Percentiles rank a stretch among this genome's conserved stretches.
Conservation (phyloP, 1,140 invertebrate species). For the Bactericera cockerelli region DNA sequence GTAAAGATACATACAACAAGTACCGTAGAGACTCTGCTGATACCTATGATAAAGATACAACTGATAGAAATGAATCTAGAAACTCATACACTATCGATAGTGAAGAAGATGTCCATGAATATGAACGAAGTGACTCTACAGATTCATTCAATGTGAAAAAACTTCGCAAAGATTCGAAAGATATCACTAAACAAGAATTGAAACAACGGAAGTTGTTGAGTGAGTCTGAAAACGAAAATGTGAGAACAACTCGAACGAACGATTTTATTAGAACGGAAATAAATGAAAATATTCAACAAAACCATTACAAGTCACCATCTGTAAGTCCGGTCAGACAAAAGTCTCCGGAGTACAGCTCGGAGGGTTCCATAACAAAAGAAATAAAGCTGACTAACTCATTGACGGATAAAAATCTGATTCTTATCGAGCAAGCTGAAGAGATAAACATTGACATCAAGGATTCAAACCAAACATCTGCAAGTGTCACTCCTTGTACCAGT, state of each 20-base stretch:
- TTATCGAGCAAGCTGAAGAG: not conserved
- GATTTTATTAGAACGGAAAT: conserved; percentile 11
- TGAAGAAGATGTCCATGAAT: not conserved
- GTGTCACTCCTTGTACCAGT: conserved; percentile 7
- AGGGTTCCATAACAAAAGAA: conserved; percentile 26
- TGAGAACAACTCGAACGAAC: not conserved
- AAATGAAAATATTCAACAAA: conserved; percentile 6
- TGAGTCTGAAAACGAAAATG: not conserved
- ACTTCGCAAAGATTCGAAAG: not conserved
- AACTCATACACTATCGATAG: conserved; percentile 1
- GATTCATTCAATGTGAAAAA: conserved; percentile 10
- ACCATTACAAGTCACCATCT: conserved; percentile 8
- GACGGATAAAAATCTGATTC: not conserved
- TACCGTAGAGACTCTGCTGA: conserved; percentile 8
- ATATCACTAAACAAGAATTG: conserved; percentile 2
- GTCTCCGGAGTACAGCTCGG: conserved; percentile 26
- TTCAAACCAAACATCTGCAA: conserved; percentile 5
- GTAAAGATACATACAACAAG: not conserved
- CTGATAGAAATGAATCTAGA: not conserved
- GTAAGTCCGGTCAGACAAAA: conserved; percentile 19
- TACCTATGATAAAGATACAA: conserved; percentile 10
- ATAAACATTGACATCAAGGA: not conserved
- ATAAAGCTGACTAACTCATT: conserved; percentile 12
- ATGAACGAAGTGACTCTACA: not conserved
- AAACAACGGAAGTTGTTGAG: conserved; percentile 7